Evolutionary conservation across 1,140 invertebrate genomes (phyloP).

Genomic region (Drosophila ohnishii): DNA sequence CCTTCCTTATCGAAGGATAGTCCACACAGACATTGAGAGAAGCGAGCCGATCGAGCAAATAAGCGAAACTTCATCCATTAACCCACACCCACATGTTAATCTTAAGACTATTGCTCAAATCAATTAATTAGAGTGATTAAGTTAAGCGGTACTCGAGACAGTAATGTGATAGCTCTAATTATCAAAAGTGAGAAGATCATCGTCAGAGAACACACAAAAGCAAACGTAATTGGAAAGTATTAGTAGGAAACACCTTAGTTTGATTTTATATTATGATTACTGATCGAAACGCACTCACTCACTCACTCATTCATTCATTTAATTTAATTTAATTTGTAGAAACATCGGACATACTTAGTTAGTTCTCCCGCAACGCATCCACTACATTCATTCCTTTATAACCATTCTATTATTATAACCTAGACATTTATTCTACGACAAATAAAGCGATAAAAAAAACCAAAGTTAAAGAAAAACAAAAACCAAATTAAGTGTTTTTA

Average conservation of each 20-base stretch:
- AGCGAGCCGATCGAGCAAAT: conserved; percentile 16
- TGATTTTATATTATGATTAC: conserved; percentile 30
- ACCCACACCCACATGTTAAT: conserved; percentile 7
- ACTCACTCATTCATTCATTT: conserved; percentile 10
- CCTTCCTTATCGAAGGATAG: conserved; percentile 1
- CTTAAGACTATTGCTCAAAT: conserved; percentile 37
- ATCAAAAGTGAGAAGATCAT: conserved; percentile 13
- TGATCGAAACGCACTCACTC: conserved; percentile 13
- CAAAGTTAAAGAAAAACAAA: conserved; percentile 25
- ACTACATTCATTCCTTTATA: conserved; percentile 36
- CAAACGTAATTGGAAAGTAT: conserved; percentile 41
- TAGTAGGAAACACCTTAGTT: conserved; percentile 32
- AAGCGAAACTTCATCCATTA: conserved; percentile 3
- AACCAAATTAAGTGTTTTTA: background rate
- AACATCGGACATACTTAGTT: conserved; percentile 4
- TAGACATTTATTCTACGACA: conserved; percentile 10
- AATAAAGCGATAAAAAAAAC: conserved; percentile 32
- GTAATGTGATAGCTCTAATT: conserved; percentile 22
- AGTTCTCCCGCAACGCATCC: conserved; percentile 14
- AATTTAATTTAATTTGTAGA: conserved; percentile 6
- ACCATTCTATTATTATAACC: conserved; percentile 22
- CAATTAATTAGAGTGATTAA: background rate
- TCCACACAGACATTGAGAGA: conserved; percentile 4
- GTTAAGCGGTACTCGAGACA: conserved; percentile 21
- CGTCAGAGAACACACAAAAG: background rate